Evolutionary conservation across 2,797 vertebrate genomes (phyloP), one percentile per base, ranked within the genome.

Genomic region (Garrulus glandarius): DNA sequence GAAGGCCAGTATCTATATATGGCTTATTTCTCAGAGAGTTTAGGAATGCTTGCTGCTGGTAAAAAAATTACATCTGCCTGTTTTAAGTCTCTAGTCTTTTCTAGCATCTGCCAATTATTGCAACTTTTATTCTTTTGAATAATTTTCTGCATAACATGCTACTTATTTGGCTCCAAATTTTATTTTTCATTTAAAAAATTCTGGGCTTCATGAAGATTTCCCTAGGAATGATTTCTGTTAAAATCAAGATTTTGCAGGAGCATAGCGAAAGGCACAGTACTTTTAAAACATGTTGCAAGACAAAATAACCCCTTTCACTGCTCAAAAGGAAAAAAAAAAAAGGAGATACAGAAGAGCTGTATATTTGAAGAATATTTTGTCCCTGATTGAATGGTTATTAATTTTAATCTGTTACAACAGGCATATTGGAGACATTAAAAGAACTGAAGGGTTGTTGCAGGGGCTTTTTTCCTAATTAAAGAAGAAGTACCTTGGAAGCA

Each of bases 301-400:
- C 22, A 78, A 29, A 92, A 86, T 52, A 88, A 94, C 27, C 27
- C 17, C 29, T 71, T 60, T 9, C 34, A 36, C 17, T 47, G 43
- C 56, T 63, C 13, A 39, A 78, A 84, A 64, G 32, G 29, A 11
- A 10, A 43, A 34, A 41, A 46, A 36, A 36, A 36, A 36, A 36
- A 36, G 36, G 5, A 64, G 5, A 64, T 27, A 92, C 16, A 91
- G 36, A 61, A 91, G 15, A 81, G 43, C 17, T 83, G 2, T n/a
- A 41, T 44, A 34, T 91, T 95, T 91, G 49, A 85, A 84, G 27
- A 93, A 39, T 46, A 41, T 52, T 94, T 93, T 22, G 5, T 49
- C 68, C 41, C 71, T 75, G 37, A 78, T 27, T 92, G 59, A 89
- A 83, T 9, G 47, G 34, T 61, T 89, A 72, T 13, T 84, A 92